Evolutionary conservation across 2,888 invertebrate species (phyloP).

Genomic region (Portevinia maculata): DNA sequence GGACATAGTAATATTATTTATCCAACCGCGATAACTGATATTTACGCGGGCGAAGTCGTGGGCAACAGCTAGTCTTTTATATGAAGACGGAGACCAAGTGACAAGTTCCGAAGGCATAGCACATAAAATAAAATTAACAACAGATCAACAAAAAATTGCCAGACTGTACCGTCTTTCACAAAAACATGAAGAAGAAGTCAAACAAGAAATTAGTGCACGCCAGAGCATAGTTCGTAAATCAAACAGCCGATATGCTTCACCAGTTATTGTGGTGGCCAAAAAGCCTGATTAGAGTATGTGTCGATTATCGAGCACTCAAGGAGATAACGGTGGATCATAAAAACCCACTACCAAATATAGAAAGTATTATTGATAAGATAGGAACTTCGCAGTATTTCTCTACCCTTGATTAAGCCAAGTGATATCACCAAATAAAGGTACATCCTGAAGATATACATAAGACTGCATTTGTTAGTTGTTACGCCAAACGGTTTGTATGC

Average conservation of each 20-base stretch:
- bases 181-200: constrained; percentile 28
- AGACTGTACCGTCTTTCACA: constrained; percentile 13
- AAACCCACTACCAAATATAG: constrained; percentile 6
- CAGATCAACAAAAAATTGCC: constrained; percentile 16
- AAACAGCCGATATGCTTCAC: constrained; percentile 13
- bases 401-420: no score
- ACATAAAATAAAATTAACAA: constrained; percentile 24
- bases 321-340: not conserved
- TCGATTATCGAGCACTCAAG: no score
- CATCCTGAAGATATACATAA: no score
- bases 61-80: constrained; percentile 12
- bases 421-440: no score
- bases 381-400: constrained; percentile 5
- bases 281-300: constrained; percentile 10
- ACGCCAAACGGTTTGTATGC: not conserved
- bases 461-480: not conserved
- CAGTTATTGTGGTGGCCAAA: constrained; percentile 20
- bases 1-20: no score
- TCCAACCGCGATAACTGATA: no score
- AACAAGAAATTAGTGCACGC: not conserved
- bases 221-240: no score
- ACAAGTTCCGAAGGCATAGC: constrained; percentile 17
- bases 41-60: no score
- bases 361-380: not conserved
- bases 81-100: constrained; percentile 25